Evolutionary conservation across 1,140 invertebrate genomes (phyloP).

Genomic region (Lasioglossum baleicum): DNA sequence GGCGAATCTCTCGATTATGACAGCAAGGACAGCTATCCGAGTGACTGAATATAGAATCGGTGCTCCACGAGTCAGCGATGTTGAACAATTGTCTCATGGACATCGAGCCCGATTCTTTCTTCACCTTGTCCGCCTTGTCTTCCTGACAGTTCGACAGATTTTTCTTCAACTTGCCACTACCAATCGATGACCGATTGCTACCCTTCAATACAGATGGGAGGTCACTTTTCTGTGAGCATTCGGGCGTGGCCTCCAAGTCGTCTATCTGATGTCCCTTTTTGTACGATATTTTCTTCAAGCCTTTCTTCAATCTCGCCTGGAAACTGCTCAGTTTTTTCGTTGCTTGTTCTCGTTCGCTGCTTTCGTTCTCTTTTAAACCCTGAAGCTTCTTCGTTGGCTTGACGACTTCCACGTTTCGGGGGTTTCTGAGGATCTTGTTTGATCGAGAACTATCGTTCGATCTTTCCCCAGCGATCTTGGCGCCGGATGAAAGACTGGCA

Average conservation of each 20-base stretch:
- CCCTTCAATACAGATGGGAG: background rate
- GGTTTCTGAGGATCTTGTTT: background rate
- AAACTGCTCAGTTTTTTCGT: slow-evolving; percentile 37
- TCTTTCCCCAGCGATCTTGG: background rate
- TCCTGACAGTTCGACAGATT: background rate
- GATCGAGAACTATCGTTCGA: background rate
- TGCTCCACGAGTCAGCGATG: slow-evolving; percentile 65
- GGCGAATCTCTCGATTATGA: slow-evolving; percentile 46
- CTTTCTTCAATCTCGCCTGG: slow-evolving; percentile 44
- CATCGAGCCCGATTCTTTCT: slow-evolving; percentile 38
- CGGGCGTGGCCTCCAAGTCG: background rate
- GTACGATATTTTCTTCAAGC: slow-evolving; percentile 35
- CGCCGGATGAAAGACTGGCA: background rate
- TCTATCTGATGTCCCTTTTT: background rate
- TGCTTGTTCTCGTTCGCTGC: background rate
- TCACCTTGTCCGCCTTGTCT: slow-evolving; percentile 20
- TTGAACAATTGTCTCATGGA: slow-evolving; percentile 64
- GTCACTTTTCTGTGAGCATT: background rate
- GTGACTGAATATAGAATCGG: slow-evolving; percentile 60
- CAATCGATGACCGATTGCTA: no score
- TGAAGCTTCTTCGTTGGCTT: slow-evolving; percentile 1
- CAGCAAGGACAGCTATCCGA: slow-evolving; percentile 65
- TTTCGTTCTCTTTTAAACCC: background rate
- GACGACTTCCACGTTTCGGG: background rate
- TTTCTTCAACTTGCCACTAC: background rate